Conservation (phyloP, 2,888 invertebrate genomes). For the Baronia brevicornis region DNA sequence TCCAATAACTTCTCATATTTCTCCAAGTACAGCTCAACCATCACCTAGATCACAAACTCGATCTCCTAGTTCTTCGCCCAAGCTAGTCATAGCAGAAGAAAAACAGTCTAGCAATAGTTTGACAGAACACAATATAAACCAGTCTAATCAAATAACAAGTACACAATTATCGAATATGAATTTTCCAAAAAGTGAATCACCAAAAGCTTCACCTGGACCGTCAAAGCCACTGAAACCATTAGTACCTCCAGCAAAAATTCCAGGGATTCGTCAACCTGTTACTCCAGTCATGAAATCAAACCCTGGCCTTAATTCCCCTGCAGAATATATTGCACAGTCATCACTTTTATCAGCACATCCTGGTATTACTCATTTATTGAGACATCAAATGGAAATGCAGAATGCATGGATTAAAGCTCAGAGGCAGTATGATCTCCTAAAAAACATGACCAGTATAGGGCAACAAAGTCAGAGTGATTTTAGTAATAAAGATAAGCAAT, state of each 20-base stretch:
- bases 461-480: conserved; percentile 58
- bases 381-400: conserved; percentile 59
- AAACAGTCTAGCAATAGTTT: conserved; percentile 46
- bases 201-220: conserved; percentile 47
- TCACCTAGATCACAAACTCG: conserved; percentile 63
- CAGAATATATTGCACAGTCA: conserved; percentile 44
- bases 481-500: conserved; percentile 56
- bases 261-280: conserved; percentile 48
- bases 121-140: conserved; percentile 48
- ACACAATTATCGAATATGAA: conserved; percentile 49
- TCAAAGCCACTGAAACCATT: conserved; percentile 52
- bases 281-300: conserved; percentile 40
- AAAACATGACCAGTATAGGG: conserved; percentile 56
- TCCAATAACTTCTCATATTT: conserved; percentile 39
- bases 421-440: conserved; percentile 54
- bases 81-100: conserved; percentile 69
- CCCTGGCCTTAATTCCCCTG: conserved; percentile 36
- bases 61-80: conserved; percentile 71
- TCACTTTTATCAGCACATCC: conserved; percentile 45
- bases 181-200: conserved; percentile 42
- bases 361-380: conserved; percentile 34
- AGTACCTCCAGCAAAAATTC: conserved; percentile 40
- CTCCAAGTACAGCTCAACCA: conserved; percentile 44
- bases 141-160: conserved; percentile 61
- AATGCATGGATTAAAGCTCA: conserved; percentile 61